A percentile compares a stretch with the other conserved stretches of the same genome.
These are phyloP conservation scores for Grammomys surdaster DNA, from an alignment of 2,113 vertebrate species.

Conservation along the genomic window DNA sequence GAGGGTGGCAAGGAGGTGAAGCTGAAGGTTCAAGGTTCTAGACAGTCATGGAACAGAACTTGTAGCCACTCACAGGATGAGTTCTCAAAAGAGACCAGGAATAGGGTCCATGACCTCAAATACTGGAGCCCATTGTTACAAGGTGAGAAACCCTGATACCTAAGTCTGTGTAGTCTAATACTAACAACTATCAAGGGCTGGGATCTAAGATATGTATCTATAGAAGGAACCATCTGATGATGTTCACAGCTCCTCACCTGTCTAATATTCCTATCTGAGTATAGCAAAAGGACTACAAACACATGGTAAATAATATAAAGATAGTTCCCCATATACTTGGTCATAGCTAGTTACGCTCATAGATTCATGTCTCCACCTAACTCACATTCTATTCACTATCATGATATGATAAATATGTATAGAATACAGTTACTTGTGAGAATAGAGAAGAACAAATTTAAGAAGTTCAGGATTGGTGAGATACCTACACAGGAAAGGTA, in stretches of 20 bases:
- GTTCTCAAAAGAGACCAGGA: neutral
- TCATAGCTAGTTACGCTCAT: neutral
- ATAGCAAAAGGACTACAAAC: neutral
- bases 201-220: too few relatives aligned
- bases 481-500: neutral
- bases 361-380: neutral
- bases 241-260: neutral
- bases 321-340: neutral
- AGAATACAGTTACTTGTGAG: neutral
- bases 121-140: neutral
- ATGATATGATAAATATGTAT: neutral
- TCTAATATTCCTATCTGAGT: neutral
- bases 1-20: neutral
- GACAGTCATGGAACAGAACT: too few relatives aligned
- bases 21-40: neutral
- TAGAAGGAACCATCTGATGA: neutral
- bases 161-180: too few relatives aligned
- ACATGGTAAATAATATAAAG: neutral
- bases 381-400: rapidly evolving
- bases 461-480: neutral
- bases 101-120: neutral
- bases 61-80: neutral
- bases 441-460: neutral
- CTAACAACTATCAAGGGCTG: neutral
- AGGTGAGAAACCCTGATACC: neutral